Evolutionary conservation across 2,113 vertebrate genomes (phyloP).

Genomic region (Chascanopsetta lugubris): DNA sequence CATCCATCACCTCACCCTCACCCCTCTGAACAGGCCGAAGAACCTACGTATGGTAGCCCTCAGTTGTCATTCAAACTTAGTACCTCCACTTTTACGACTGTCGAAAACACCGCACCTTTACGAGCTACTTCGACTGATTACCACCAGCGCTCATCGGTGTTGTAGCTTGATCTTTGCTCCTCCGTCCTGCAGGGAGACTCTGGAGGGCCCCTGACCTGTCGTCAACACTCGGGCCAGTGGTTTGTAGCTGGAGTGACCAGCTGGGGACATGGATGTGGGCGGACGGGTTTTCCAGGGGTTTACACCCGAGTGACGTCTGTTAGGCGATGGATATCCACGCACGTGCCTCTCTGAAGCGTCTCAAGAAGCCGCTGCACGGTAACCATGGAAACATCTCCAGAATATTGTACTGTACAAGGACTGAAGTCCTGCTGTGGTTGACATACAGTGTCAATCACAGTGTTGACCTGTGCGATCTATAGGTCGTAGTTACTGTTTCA

Average conservation of each 20-base stretch:
- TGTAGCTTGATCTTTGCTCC: too few relatives aligned
- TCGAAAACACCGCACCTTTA: too few relatives aligned
- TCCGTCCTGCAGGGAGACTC: slow-evolving; percentile 87
- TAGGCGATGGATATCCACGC: slow-evolving; percentile 87
- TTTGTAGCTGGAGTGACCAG: slow-evolving; percentile 96
- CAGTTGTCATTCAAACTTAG: too few relatives aligned
- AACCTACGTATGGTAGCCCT: too few relatives aligned
- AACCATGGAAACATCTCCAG: not conserved
- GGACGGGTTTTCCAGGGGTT: slow-evolving; percentile 89
- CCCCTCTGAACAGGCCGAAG: too few relatives aligned
- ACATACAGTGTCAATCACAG: too few relatives aligned
- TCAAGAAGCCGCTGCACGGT: slow-evolving; percentile 2
- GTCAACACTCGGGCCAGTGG: slow-evolving; percentile 87
- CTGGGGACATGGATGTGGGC: slow-evolving; percentile 94
- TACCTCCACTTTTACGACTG: too few relatives aligned
- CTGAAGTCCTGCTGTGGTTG: slow-evolving; percentile 41
- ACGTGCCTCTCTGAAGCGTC: slow-evolving; percentile 82
- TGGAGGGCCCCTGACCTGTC: slow-evolving; percentile 92
- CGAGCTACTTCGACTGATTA: too few relatives aligned
- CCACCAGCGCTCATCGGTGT: too few relatives aligned
- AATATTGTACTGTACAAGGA: slow-evolving; percentile 50
- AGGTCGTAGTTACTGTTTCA: slow-evolving; percentile 59
- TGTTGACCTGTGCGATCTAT: slow-evolving; percentile 39
- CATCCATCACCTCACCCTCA: too few relatives aligned
- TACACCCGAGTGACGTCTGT: slow-evolving; percentile 89